These are phyloP conservation scores for Isaurus tuberculatus DNA, from an alignment of 92 coral and sea anemone genomes.

Conservation along the genomic window DNA sequence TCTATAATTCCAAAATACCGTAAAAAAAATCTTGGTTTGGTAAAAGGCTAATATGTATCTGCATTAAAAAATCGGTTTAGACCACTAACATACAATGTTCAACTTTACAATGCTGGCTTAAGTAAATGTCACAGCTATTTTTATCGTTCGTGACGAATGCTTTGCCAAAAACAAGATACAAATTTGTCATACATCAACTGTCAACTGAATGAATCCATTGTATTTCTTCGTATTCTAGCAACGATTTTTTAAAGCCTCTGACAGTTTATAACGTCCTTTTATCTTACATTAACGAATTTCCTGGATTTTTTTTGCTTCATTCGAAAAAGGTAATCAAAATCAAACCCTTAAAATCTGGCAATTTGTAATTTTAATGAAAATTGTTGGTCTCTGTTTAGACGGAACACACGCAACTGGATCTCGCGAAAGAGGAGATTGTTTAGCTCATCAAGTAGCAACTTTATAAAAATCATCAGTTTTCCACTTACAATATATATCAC, in stretches of 20 bases:
- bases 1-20: too few relatives aligned
- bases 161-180: slow-evolving; percentile 42
- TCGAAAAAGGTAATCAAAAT: background rate
- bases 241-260: background rate
- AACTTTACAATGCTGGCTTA: slow-evolving; percentile 26
- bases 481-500: background rate
- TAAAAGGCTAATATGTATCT: too few relatives aligned
- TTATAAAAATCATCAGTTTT: background rate
- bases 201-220: background rate
- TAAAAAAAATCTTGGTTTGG: too few relatives aligned
- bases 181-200: background rate
- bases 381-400: slow-evolving; percentile 1
- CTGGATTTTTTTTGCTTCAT: background rate
- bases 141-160: slow-evolving; percentile 11
- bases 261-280: background rate
- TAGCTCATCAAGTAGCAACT: background rate
- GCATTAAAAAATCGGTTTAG: background rate
- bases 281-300: slow-evolving; percentile 4
- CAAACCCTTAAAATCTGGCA: slow-evolving; percentile 2
- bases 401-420: background rate
- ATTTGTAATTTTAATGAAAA: background rate
- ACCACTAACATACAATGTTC: background rate
- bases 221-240: background rate
- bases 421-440: background rate
- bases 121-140: slow-evolving; percentile 31